These are phyloP conservation scores for Denticeps clupeoides DNA, from an alignment of 2,797 vertebrate genomes.

Conservation along the genomic window DNA sequence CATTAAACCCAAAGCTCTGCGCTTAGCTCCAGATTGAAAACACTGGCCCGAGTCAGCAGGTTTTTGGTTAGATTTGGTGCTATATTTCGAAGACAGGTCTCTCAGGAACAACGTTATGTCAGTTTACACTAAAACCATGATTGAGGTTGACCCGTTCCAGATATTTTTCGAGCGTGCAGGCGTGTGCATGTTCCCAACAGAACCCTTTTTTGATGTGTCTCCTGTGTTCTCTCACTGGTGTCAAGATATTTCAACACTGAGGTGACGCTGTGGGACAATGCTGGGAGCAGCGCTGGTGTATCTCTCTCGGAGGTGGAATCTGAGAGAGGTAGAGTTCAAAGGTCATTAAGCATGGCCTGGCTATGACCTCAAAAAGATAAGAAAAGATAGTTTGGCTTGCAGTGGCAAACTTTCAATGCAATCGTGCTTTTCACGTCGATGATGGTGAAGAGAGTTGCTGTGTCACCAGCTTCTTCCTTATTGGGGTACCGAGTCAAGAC, in stretches of 20 bases:
- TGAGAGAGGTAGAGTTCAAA: slow-evolving; percentile 47
- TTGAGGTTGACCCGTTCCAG: slow-evolving; percentile 1
- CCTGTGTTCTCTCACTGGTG: not conserved
- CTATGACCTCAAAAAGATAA: slow-evolving; percentile 33
- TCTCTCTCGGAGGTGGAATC: not conserved
- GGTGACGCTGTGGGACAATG: not conserved
- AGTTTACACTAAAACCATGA: not conserved
- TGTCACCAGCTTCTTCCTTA: not conserved
- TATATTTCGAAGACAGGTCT: not conserved
- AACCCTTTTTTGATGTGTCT: too few relatives aligned
- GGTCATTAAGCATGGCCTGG: slow-evolving; percentile 46
- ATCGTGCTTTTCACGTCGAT: too few relatives aligned
- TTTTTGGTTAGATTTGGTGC: too few relatives aligned
- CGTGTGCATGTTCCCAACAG: not conserved
- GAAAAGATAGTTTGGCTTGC: not conserved
- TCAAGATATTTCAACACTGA: not conserved
- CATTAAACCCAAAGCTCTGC: too few relatives aligned
- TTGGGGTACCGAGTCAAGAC: not conserved
- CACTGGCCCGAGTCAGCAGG: too few relatives aligned
- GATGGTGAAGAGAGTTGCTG: too few relatives aligned
- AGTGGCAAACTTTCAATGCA: too few relatives aligned
- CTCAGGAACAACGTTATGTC: not conserved
- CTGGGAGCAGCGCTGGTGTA: too few relatives aligned
- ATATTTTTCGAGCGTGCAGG: not conserved
- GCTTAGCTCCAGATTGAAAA: too few relatives aligned